These are phyloP conservation scores for Hypsopygia costalis DNA, from an alignment of 2,888 invertebrate species.

Conservation along the genomic window DNA sequence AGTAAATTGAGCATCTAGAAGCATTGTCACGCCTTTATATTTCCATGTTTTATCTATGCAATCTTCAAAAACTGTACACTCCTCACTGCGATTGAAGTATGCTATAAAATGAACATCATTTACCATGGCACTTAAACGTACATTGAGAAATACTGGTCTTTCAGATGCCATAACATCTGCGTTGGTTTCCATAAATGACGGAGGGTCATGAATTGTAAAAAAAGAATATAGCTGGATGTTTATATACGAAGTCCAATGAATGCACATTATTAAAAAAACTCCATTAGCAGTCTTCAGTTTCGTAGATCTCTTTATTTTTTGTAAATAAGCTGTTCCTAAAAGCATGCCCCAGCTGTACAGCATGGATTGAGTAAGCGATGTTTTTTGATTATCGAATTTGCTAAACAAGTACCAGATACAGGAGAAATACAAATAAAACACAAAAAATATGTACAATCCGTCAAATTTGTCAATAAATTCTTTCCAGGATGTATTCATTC, in stretches of 20 bases:
- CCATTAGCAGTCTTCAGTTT: conserved; percentile 56
- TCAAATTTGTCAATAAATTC: conserved; percentile 39
- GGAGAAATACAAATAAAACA: conserved; percentile 47
- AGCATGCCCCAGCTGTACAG: conserved; percentile 52
- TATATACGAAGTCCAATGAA: conserved; percentile 50
- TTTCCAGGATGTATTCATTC: conserved; percentile 45
- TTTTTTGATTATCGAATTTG: conserved; percentile 31
- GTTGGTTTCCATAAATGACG: conserved; percentile 38
- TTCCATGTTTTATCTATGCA: conserved; percentile 33
- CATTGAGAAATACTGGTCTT: conserved; percentile 32
- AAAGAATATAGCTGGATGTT: conserved; percentile 54
- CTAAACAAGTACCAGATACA: conserved; percentile 40
- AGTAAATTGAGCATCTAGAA: conserved; percentile 40
- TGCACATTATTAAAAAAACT: conserved; percentile 43
- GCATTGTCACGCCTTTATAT: conserved; percentile 44
- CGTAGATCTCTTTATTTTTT: conserved; percentile 30
- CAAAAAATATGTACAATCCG: conserved; percentile 47
- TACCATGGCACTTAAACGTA: conserved; percentile 38
- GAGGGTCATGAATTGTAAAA: conserved; percentile 50
- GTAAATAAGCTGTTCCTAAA: conserved; percentile 42
- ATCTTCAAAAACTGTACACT: conserved; percentile 39
- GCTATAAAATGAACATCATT: conserved; percentile 37
- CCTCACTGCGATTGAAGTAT: conserved; percentile 37
- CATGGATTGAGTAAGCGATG: conserved; percentile 34
- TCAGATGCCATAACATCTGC: conserved; percentile 47